Conservation (phyloP, 2,797 vertebrate species). For the Apodemus agrarius region DNA sequence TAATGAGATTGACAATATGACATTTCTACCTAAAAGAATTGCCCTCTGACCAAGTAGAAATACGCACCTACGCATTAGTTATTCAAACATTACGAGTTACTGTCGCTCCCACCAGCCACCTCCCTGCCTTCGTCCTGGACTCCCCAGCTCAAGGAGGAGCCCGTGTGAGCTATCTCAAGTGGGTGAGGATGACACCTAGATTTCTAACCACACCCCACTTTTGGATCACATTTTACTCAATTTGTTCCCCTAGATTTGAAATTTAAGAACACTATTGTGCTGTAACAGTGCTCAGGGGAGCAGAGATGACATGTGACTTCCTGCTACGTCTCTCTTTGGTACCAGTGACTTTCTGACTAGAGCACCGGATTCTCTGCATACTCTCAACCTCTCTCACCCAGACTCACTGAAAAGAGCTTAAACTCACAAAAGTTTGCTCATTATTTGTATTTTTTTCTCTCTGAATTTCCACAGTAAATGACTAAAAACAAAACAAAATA, state of each 20-base stretch:
- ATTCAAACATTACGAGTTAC: background rate
- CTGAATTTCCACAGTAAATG: conserved; percentile 43
- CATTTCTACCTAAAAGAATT: background rate
- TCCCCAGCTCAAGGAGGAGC: background rate
- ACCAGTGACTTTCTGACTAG: background rate
- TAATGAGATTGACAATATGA: background rate
- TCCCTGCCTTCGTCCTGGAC: background rate
- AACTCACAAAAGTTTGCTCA: conserved; percentile 31
- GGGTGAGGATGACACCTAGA: background rate
- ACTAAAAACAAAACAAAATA: background rate
- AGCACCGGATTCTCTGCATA: background rate
- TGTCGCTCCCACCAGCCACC: background rate
- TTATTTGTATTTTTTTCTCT: conserved; percentile 10
- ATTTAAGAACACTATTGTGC: background rate
- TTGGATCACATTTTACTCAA: background rate
- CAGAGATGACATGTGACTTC: background rate
- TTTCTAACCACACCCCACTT: background rate
- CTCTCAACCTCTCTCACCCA: background rate
- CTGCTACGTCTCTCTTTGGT: background rate
- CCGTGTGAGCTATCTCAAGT: background rate
- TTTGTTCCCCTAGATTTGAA: conserved; percentile 37
- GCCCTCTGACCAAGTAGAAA: background rate
- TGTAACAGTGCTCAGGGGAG: background rate
- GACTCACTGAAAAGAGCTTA: background rate
- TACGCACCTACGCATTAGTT: background rate